Conservation (phyloP, 1,140 invertebrate genomes). For the Zaprionus gabonicus region DNA sequence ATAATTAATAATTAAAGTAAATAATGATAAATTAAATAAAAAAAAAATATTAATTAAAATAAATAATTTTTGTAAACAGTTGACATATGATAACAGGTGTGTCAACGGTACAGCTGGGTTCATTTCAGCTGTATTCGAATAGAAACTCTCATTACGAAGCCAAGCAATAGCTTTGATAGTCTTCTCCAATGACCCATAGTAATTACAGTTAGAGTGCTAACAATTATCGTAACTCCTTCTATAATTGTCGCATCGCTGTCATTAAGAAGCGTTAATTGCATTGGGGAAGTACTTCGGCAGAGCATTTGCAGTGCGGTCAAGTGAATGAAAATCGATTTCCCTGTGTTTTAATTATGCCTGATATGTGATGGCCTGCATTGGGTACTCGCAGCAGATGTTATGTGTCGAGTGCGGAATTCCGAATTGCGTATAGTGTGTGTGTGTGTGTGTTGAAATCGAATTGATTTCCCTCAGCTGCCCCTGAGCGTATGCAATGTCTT, state of each 20-base stretch:
- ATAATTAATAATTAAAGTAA: too few relatives aligned
- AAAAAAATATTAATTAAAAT: too few relatives aligned
- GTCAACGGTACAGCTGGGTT: too few relatives aligned
- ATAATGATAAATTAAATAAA: too few relatives aligned
- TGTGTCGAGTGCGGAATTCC: background rate
- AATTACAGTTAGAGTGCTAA: background rate
- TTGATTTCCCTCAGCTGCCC: constrained; percentile 53
- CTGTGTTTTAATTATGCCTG: constrained; percentile 61
- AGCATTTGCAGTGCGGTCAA: background rate
- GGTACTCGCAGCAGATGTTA: background rate
- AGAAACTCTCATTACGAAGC: too few relatives aligned
- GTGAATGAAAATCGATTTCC: background rate
- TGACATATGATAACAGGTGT: too few relatives aligned
- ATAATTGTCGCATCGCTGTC: background rate
- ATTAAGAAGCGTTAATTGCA: background rate
- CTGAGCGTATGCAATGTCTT: constrained; percentile 44
- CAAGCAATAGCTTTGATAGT: too few relatives aligned
- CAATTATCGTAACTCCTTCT: background rate
- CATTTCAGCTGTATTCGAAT: too few relatives aligned
- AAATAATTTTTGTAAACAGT: too few relatives aligned
- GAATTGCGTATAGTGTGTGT: background rate
- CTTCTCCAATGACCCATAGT: background rate
- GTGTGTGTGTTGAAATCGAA: constrained; percentile 52
- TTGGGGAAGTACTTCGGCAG: background rate
- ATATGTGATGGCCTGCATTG: constrained; percentile 38